Conservation (phyloP, 2,888 invertebrate genomes). For the Pomacea canaliculata region DNA sequence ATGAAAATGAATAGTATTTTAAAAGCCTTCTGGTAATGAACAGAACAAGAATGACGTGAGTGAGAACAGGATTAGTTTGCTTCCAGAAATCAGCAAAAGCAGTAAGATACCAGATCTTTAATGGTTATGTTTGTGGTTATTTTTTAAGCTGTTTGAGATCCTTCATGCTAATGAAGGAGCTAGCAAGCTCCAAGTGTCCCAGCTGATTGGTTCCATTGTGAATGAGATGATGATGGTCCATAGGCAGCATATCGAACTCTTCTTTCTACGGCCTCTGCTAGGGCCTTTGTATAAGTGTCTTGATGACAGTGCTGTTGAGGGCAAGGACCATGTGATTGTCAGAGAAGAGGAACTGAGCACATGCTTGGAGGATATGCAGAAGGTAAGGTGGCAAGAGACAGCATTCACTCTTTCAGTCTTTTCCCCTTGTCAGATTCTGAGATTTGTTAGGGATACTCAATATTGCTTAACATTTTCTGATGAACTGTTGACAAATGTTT, state of each 20-base stretch:
- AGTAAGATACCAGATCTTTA: too few species aligned
- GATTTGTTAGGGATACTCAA: too few species aligned
- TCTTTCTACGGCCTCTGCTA: conserved; percentile 45
- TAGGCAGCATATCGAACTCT: conserved; percentile 37
- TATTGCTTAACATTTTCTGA: too few species aligned
- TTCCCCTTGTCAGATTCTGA: too few species aligned
- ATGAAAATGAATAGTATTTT: too few species aligned
- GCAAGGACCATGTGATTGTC: conserved; percentile 31
- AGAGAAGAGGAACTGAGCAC: conserved; percentile 38
- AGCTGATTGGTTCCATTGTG: conserved; percentile 53
- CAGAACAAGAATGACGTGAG: too few species aligned
- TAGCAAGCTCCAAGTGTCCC: conserved; percentile 42
- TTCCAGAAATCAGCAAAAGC: too few species aligned
- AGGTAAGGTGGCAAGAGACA: conserved; percentile 34
- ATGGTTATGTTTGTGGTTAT: too few species aligned
- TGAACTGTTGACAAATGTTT: too few species aligned
- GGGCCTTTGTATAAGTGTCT: conserved; percentile 39
- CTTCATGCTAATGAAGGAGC: conserved; percentile 44
- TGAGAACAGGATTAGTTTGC: too few species aligned
- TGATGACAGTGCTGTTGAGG: background rate
- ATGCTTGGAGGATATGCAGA: conserved; percentile 54
- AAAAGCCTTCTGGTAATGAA: too few species aligned
- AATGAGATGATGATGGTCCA: conserved; percentile 46
- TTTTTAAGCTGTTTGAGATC: conserved; percentile 49
- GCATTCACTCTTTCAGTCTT: too few species aligned